Percentiles rank a stretch among this genome's conserved stretches.
Evolutionary conservation across 1,140 invertebrate species (phyloP).

Genomic region (Amyelois transitella): DNA sequence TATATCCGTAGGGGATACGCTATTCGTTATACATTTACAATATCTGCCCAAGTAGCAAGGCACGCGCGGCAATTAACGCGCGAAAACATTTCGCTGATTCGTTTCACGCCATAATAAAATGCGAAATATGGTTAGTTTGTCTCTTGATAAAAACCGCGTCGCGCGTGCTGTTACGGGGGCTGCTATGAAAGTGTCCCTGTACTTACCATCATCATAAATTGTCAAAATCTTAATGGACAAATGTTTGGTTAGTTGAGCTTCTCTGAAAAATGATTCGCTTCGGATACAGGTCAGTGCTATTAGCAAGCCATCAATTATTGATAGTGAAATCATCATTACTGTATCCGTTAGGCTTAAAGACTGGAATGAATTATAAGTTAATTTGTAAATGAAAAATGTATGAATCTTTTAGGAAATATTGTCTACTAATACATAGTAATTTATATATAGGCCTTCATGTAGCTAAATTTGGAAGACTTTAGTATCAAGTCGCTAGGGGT

Average conservation of each 20-base stretch:
- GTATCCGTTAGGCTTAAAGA: not conserved
- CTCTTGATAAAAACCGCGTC: not conserved
- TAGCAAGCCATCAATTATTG: not conserved
- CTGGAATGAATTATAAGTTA: no score
- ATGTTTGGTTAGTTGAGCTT: constrained; percentile 34
- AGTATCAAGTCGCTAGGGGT: no score
- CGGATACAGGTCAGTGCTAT: constrained; percentile 9
- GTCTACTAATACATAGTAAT: not conserved
- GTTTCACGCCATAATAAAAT: no score
- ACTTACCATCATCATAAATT: constrained; percentile 27
- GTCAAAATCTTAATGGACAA: constrained; percentile 33
- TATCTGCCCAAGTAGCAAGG: not conserved
- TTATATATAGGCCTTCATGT: not conserved
- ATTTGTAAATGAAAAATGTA: no score
- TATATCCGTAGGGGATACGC: no score
- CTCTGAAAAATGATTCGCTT: constrained; percentile 28
- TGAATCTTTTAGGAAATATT: not conserved
- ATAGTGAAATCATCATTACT: not conserved
- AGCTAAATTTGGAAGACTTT: no score
- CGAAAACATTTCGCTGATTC: no score
- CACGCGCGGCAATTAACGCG: no score
- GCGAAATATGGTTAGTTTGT: not conserved
- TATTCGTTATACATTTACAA: not conserved
- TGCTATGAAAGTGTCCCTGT: not conserved
- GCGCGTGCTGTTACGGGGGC: not conserved